phyloP scores from a whole-genome alignment of 2,113 vertebrate genomes.

The Gnathonemus echidnorhynchus region DNA sequence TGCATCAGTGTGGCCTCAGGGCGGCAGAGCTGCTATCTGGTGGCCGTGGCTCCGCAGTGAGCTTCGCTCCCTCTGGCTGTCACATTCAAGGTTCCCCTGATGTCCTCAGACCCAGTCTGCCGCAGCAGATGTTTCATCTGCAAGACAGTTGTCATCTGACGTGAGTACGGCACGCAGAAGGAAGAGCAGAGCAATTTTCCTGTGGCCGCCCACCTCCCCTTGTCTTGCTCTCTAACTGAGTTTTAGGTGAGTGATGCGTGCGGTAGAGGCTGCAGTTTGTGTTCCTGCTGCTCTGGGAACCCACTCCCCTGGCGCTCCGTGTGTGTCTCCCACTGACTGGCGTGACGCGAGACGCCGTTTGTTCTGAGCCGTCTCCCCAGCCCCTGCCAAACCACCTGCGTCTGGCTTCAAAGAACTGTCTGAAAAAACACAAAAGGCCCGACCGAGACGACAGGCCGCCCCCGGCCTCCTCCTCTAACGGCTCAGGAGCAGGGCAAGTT shows the following conservation, averaged over 20 bases:
- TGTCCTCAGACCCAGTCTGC: background rate
- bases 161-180: background rate
- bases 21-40: background rate
- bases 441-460: background rate
- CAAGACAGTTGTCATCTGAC: background rate
- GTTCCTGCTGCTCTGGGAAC: slow-evolving; percentile 7
- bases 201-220: background rate
- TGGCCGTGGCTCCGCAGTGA: background rate
- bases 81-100: background rate
- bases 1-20: background rate
- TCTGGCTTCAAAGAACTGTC: slow-evolving; percentile 15
- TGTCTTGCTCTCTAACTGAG: background rate
- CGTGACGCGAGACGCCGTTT: slow-evolving; percentile 19
- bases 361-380: slow-evolving; percentile 10
- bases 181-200: slow-evolving; percentile 13
- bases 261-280: background rate
- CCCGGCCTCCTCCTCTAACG: slow-evolving; percentile 7
- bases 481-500: slow-evolving; percentile 3
- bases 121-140: background rate
- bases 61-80: background rate
- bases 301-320: background rate
- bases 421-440: slow-evolving; percentile 5
- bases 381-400: slow-evolving; percentile 21
- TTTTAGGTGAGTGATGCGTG: background rate
- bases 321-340: slow-evolving; percentile 24